Evolutionary conservation across 2,888 invertebrate species (phyloP).

Genomic region (Acanthosepion lycidas): DNA sequence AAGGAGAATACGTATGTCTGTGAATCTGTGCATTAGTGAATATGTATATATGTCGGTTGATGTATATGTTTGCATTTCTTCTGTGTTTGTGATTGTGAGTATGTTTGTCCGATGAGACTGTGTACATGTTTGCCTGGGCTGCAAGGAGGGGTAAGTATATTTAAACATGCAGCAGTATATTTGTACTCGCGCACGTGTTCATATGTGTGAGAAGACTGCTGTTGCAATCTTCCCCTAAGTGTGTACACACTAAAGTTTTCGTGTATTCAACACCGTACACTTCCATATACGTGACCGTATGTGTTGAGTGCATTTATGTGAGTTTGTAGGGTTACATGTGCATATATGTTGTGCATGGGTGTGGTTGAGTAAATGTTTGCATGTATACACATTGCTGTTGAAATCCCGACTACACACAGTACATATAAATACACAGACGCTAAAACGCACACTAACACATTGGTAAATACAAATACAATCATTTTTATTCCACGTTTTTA

Average conservation of each 20-base stretch:
- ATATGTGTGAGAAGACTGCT: not conserved
- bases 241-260: not conserved
- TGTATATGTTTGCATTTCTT: not conserved
- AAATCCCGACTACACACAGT: not conserved
- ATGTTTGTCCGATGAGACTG: not conserved
- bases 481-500: not conserved
- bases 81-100: not conserved
- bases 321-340: not conserved
- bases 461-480: not conserved
- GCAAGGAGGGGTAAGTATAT: not conserved
- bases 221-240: not conserved
- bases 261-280: not conserved
- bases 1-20: not conserved
- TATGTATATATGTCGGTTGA: not conserved
- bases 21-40: not conserved
- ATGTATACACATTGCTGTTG: slow-evolving; percentile 1
- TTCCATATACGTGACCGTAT: not conserved
- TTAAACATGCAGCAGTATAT: slow-evolving; percentile 17
- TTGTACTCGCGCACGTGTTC: slow-evolving; percentile 33
- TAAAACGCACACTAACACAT: not conserved
- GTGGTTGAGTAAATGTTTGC: slow-evolving; percentile 14
- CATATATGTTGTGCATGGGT: not conserved
- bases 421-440: not conserved
- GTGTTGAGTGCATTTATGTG: not conserved
- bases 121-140: not conserved